Percentiles rank a stretch among this genome's conserved stretches.
phyloP scores from a whole-genome alignment of 2,113 vertebrate species.

The Pitta sordida region DNA sequence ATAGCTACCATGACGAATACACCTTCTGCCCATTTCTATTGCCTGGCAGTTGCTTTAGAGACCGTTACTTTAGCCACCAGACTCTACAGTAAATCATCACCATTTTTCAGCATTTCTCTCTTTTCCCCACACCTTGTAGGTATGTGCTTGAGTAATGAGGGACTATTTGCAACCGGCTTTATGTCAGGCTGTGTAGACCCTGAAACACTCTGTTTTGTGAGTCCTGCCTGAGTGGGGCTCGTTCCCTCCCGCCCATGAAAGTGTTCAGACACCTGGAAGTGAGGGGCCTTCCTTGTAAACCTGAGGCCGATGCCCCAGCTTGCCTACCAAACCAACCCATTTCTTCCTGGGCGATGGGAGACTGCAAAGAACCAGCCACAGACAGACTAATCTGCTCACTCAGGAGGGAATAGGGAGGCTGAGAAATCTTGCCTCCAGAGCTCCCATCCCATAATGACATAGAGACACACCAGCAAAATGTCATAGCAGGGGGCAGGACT shows the following conservation, averaged over 20 bases:
- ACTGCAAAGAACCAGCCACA: accelerated
- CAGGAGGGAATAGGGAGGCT: not conserved
- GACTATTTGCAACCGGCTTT: not conserved
- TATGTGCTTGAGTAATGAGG: too few species aligned
- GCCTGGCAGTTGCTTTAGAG: not conserved
- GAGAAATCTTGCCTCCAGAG: not conserved
- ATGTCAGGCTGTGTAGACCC: not conserved
- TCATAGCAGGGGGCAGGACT: not conserved
- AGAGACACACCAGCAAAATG: not conserved
- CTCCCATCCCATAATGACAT: not conserved
- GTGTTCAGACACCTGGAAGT: not conserved
- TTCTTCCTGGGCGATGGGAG: not conserved
- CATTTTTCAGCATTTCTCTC: not conserved
- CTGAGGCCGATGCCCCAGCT: accelerated
- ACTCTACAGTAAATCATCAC: not conserved
- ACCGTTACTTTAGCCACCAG: not conserved
- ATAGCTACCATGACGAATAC: not conserved
- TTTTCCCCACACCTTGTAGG: not conserved
- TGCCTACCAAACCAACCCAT: not conserved
- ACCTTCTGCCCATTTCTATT: not conserved
- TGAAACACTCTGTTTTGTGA: not conserved
- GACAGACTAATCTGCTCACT: not conserved
- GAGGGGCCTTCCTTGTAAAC: not conserved
- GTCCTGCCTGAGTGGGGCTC: not conserved
- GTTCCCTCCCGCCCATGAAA: not conserved